These are phyloP conservation scores for Gnathonemus echidnorhynchus DNA, from an alignment of 2,113 vertebrate species.

Conservation along the genomic window DNA sequence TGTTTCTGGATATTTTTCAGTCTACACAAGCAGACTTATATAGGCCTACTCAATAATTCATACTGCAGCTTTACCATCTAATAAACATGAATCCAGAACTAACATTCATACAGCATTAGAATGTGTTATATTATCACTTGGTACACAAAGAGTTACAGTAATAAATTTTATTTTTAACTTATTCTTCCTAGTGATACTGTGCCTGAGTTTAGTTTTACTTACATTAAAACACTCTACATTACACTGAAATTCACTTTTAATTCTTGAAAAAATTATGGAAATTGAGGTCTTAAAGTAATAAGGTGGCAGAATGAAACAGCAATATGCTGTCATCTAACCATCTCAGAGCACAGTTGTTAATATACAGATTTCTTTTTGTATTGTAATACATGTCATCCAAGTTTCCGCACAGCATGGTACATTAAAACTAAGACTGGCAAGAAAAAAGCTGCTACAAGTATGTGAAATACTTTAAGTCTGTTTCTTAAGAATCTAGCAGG, in stretches of 20 bases:
- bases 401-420: not conserved
- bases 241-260: not conserved
- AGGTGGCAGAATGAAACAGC: not conserved
- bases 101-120: not conserved
- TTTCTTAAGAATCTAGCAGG: not conserved
- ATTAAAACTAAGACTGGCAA: not conserved
- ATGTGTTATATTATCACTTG: not conserved
- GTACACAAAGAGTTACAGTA: not conserved
- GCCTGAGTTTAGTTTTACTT: not conserved
- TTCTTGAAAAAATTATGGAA: not conserved
- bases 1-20: not conserved
- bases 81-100: not conserved
- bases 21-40: not conserved
- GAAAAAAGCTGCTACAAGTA: not conserved
- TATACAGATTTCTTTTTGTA: not conserved
- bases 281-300: not conserved
- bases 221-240: not conserved
- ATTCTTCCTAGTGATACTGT: not conserved
- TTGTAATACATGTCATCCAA: not conserved
- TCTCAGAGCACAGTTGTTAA: not conserved
- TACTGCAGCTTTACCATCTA: not conserved
- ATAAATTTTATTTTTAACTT: not conserved
- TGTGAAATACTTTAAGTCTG: not conserved
- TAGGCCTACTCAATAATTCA: not conserved
- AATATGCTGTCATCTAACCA: not conserved